Base-by-base conservation (phyloP, 2,113 vertebrate genomes). In the Rhinolophus sinicus region DNA sequence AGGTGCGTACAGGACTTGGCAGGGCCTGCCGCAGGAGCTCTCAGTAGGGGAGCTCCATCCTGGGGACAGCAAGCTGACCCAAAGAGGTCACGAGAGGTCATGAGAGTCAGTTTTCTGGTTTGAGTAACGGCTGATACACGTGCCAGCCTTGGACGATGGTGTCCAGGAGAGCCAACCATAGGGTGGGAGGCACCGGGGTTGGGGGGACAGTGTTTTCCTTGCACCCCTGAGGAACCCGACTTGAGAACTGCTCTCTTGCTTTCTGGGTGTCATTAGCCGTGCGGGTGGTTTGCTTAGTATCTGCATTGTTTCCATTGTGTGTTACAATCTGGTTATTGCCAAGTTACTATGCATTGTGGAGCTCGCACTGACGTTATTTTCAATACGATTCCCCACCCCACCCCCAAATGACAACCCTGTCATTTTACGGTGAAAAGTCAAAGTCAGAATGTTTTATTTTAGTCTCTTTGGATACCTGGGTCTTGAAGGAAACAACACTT, bases 371-470 rank as follows among this genome's bases (percentile, higher is more conserved):
- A 13, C 33, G 35, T 44, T 90, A 5, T 38, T 73, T 88, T 38
- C 77, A 47, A 2, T 58, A 7, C 44, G 56, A 22, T 76, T 62
- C 35, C n/a, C 33, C 22, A 18, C 16, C 12, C 33, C 3, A 4
- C 12, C 9, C 11, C 18, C 67, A 52, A 44, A 62, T 35, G 5
- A 52, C 50, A 87, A 40, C 21, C 28, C 24, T 76, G 30, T 50
- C 80, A 28, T 75, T 87, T 85, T 85, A 89, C 92, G 16, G 35
- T 54, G 54, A 28, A 72, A 86, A 69, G 33, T 56, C 26, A 75
- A 90, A 69, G 35, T 50, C 33, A 75, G n/a, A 62, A 26, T 16
- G 19, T 38, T 77, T 92, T 64, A 24, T 67, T 21, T 92, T 40
- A 69, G n/a, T 73, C 38, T 88, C 70, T 62, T 83, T 82, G 52